phyloP scores from a whole-genome alignment of 2,888 invertebrate genomes.

The Oscheius sp. region DNA sequence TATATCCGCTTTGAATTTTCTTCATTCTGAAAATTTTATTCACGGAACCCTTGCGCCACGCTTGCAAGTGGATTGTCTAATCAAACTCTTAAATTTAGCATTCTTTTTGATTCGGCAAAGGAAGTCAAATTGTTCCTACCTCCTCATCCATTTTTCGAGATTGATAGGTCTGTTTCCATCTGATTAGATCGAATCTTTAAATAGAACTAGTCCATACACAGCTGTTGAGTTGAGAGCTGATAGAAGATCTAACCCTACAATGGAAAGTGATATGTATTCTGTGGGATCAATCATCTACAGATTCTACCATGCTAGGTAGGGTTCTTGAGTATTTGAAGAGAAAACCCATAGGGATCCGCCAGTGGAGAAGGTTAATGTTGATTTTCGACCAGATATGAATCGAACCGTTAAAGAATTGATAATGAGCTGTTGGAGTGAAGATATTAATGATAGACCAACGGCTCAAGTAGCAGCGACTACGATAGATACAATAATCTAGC shows the following conservation, averaged over 20 bases:
- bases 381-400: no score
- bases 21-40: not conserved
- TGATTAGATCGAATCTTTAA: not conserved
- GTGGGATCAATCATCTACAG: not conserved
- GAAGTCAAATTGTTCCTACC: not conserved
- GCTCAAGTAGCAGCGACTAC: no score
- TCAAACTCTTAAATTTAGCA: not conserved
- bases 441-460: no score
- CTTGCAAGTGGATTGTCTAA: not conserved
- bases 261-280: not conserved
- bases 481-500: no score
- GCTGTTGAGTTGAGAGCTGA: not conserved
- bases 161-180: not conserved
- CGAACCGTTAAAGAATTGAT: no score
- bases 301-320: no score
- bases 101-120: not conserved
- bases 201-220: not conserved
- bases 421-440: no score
- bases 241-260: not conserved
- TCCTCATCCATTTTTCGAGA: not conserved
- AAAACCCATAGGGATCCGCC: no score
- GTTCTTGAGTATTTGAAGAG: no score
- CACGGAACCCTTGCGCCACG: not conserved
- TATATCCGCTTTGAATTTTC: not conserved
- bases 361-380: no score